Evolutionary conservation across 1,140 invertebrate species (phyloP).

Genomic region (Aphaenogaster floridana): DNA sequence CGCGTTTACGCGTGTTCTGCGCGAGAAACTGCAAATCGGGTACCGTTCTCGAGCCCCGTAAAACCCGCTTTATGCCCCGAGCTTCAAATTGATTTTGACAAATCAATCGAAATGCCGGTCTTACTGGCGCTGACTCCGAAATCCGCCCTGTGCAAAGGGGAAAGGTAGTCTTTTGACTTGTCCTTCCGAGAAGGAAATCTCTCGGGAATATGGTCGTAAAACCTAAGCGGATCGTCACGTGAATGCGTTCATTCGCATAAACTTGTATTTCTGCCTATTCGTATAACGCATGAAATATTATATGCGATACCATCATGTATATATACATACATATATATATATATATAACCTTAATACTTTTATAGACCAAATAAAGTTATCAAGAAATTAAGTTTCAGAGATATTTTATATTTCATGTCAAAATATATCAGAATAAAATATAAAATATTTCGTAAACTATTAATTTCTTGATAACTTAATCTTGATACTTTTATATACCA

Average conservation of each 20-base stretch:
- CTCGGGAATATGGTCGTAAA: constrained; percentile 62
- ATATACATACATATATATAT: not conserved
- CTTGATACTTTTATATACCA: too few relatives aligned
- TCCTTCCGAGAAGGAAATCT: constrained; percentile 10
- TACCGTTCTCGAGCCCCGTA: constrained; percentile 30
- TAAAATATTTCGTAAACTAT: too few relatives aligned
- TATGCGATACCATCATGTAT: not conserved
- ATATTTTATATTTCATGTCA: too few relatives aligned
- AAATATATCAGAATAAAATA: too few relatives aligned
- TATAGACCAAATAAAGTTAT: too few relatives aligned
- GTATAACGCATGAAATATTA: not conserved
- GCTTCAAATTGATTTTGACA: constrained; percentile 66
- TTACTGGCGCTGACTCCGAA: not conserved
- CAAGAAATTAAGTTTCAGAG: too few relatives aligned
- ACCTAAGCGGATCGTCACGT: constrained; percentile 16
- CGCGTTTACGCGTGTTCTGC: constrained; percentile 37
- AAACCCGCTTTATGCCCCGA: constrained; percentile 21
- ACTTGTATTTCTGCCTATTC: not conserved
- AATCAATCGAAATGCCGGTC: constrained; percentile 56
- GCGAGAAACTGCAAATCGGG: constrained; percentile 57
- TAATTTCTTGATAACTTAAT: too few relatives aligned
- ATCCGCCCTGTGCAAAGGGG: not conserved
- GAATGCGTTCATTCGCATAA: constrained; percentile 12
- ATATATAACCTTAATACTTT: too few relatives aligned
- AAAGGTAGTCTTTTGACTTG: constrained; percentile 34